These are phyloP conservation scores for Cacoxenus indagator DNA, from an alignment of 2,888 invertebrate species.

Conservation along the genomic window DNA sequence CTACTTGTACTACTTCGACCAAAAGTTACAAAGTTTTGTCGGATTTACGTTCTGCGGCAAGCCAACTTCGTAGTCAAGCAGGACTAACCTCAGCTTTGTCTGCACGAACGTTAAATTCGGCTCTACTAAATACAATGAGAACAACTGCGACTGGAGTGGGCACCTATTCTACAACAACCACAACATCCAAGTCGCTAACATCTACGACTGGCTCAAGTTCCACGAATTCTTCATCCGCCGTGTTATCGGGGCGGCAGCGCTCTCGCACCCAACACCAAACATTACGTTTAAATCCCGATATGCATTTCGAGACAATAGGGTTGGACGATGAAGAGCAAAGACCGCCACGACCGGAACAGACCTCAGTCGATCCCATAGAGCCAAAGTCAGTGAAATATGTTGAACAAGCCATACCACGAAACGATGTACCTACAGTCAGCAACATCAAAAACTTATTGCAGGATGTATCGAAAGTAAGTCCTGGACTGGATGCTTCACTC, in stretches of 20 bases:
- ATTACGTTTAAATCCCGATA: conserved; percentile 40
- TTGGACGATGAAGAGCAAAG: conserved; percentile 18
- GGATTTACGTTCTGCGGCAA: too few species aligned
- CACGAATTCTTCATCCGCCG: background rate
- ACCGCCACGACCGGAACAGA: background rate
- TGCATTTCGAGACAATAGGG: conserved; percentile 45
- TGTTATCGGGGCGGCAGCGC: conserved; percentile 34
- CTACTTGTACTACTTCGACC: background rate
- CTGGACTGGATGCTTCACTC: background rate
- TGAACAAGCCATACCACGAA: background rate
- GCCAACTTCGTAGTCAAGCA: too few species aligned
- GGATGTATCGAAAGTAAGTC: background rate
- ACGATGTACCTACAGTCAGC: background rate
- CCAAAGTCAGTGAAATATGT: background rate
- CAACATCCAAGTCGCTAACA: background rate
- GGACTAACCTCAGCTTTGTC: too few species aligned
- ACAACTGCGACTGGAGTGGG: too few species aligned
- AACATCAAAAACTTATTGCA: background rate
- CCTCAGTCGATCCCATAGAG: background rate
- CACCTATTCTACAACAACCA: too few species aligned
- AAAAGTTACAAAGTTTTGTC: too few species aligned
- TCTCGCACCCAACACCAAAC: conserved; percentile 43
- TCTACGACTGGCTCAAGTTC: background rate
- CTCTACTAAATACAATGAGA: too few species aligned
- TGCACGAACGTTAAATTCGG: too few species aligned